Evolutionary conservation across 2,113 vertebrate genomes (phyloP), one percentile per base, ranked within the genome.

Genomic region (Muntiacus muntjak): DNA sequence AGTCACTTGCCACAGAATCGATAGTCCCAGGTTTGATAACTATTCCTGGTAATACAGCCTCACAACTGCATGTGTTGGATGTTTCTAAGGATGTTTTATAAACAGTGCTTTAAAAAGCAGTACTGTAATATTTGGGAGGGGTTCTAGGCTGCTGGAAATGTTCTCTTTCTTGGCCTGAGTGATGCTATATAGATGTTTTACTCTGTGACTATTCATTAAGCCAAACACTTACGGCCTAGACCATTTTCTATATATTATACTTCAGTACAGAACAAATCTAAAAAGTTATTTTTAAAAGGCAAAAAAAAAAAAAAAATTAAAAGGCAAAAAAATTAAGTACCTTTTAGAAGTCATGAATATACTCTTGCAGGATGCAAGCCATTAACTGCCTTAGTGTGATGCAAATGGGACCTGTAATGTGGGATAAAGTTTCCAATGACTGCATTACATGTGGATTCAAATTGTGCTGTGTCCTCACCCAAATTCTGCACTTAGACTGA

Each of bases 91-190:
- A 95, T 57, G 83, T 79, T 81, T 96, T 97, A 91, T 33, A 95
- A 97, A 83, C 94, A 94, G 88, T 94, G 60, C 89, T 97, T 96
- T 98, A 94, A 97, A 98, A 97, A 98, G 96, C 74, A 91, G 82
- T 96, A 89, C 76, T 88, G 90, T 76, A 87, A 62, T 96, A 78
- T 67, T 95, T 96, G 76, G 87, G 92, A 97, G 95, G 86, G 85
- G 82, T 94, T 82, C 81, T 95, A 89, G 82, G 92, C 89, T 92
- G 85, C 88, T 88, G 36, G 62, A 95, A 94, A 95, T 60, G 6
- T 96, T 97, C 76, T 94, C 10, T 95, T 92, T 97, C 89, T 97
- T 95, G 90, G 87, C 81, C 50, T 7, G 16, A 97, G 76, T 94
- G 90, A 86, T 67, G 40, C 79, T 89, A 26, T 47, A 62, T 45